phyloP scores from a whole-genome alignment of 2,797 vertebrate species.

The Hybognathus amarus region DNA sequence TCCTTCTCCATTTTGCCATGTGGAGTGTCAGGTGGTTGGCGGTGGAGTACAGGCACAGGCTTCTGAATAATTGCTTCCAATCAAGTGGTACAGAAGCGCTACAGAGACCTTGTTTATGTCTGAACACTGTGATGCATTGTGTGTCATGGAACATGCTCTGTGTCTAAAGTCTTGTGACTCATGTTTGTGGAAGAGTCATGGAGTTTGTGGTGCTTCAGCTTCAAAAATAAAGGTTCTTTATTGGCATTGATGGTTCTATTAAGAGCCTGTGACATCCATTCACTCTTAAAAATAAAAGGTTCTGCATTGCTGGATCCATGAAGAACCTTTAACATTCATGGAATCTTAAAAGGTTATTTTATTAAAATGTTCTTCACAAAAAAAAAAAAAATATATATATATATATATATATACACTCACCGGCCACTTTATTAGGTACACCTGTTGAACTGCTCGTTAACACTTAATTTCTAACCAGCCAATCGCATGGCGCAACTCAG shows the following conservation, averaged over 20 bases:
- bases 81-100: constrained; percentile 46
- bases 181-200: background rate
- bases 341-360: background rate
- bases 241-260: background rate
- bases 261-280: background rate
- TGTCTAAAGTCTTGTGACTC: constrained; percentile 8
- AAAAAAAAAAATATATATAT: too few species aligned
- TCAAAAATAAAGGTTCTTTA: background rate
- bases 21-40: constrained; percentile 47
- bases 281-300: background rate
- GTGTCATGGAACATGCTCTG: background rate
- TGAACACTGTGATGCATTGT: background rate
- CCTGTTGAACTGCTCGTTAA: too few species aligned
- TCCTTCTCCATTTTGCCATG: constrained; percentile 30
- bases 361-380: background rate
- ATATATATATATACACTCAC: too few species aligned
- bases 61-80: constrained; percentile 55
- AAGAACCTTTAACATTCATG: background rate
- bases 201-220: background rate
- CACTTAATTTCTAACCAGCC: too few species aligned
- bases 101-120: constrained; percentile 27
- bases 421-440: too few species aligned
- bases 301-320: background rate
- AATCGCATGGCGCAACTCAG: too few species aligned
- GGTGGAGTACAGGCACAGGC: constrained; percentile 39